Conservation (phyloP, 2,113 vertebrate species). For the Onychostoma macrolepis region DNA sequence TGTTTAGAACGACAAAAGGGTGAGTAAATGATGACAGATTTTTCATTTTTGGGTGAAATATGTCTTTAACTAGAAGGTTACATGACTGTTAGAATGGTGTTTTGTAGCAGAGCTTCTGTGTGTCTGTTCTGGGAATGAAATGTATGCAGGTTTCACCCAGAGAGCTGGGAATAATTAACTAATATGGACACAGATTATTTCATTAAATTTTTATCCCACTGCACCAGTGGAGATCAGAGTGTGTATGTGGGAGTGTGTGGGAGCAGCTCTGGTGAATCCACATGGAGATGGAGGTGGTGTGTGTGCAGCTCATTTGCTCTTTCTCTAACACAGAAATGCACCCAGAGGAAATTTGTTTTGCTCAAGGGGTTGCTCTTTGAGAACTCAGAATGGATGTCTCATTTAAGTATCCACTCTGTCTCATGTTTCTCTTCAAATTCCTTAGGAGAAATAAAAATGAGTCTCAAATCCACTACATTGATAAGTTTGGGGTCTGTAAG, state of each 20-base stretch:
- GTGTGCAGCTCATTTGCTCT: slow-evolving; percentile 6
- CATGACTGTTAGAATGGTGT: background rate
- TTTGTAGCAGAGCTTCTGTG: background rate
- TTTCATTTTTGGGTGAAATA: background rate
- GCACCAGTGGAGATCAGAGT: slow-evolving; percentile 27
- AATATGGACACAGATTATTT: slow-evolving; percentile 33
- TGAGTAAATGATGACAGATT: background rate
- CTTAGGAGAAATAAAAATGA: background rate
- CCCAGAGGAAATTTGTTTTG: slow-evolving; percentile 14
- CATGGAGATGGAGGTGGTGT: slow-evolving; percentile 28
- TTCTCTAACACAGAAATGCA: slow-evolving; percentile 3
- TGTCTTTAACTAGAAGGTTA: background rate
- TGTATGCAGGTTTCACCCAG: slow-evolving; percentile 20
- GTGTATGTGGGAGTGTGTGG: slow-evolving; percentile 31
- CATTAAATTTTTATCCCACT: slow-evolving; percentile 32
- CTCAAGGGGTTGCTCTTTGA: background rate
- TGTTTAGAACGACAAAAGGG: background rate
- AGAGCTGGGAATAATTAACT: slow-evolving; percentile 29
- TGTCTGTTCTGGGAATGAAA: background rate
- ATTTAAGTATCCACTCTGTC: background rate
- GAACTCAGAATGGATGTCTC: background rate
- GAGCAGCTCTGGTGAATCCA: slow-evolving; percentile 36
- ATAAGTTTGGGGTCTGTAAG: background rate
- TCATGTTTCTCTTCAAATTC: background rate
- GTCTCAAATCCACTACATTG: background rate